Base-by-base conservation (phyloP, 2,113 vertebrate species). In the Sebastes fasciatus region DNA sequence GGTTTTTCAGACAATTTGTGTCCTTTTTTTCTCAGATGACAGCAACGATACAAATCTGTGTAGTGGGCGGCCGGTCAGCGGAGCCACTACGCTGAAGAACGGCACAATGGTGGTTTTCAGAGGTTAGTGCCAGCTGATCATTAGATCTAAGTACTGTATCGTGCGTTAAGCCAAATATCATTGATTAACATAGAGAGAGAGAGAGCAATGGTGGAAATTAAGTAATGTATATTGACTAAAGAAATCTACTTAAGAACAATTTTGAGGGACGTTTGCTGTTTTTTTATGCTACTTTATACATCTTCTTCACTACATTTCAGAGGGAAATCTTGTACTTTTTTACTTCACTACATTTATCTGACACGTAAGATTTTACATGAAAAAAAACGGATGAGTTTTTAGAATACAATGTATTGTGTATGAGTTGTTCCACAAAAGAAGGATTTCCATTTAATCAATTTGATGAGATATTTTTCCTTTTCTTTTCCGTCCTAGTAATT, bases 71-170 rank as follows among this genome's bases (percentile, higher is more conserved):
- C 97, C 98, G 0, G 88, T 96, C 0, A 93, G 97, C 0, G 96
- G 94, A 67, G 91, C 98, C 87, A 97, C 98, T 1, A 96, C 97
- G 5, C 92, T 99, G 34, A 95, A 81, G 42, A 99, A 99, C 4
- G 98, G 98, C 66, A 99, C 97, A 0, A 54, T 97, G 10, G 97
- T 96, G 0, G 96, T 96, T 64, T 99, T 99, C 94, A 94, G 98
- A 97, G 98, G 98, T 98, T 45, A 91, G 95, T 74, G 80, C 5
- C 17, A 58, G 48, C 46, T 75, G 2, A 43, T 63, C 46, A 54
- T 45, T 45, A 40, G 16, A 73, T 6, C 34, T 43, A 26, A 16
- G 4, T 40, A 63, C 2, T 2, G 45, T 23, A 63, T 57, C 65
- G 40, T 8, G 5, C 1, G 1, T 17, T 55, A 1, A 40, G 2